These are phyloP conservation scores for Seira ritae DNA, from an alignment of 2,888 invertebrate genomes.

Conservation along the genomic window DNA sequence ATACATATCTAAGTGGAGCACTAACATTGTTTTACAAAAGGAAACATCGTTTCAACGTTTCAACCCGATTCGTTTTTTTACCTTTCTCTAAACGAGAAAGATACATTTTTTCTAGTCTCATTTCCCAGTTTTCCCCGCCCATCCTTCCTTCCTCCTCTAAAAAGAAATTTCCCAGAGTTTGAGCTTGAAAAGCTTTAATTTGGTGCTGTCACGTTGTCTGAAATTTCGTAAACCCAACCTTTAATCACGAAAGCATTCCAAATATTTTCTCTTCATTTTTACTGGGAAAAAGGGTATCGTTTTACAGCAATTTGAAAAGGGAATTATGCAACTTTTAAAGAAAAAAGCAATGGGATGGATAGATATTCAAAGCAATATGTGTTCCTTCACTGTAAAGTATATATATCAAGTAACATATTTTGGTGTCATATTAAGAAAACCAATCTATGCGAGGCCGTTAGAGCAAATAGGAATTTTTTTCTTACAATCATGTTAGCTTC, in stretches of 20 bases:
- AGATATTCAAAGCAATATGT: too few relatives aligned
- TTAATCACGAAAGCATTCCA: conserved; percentile 35
- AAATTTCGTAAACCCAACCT: conserved; percentile 11
- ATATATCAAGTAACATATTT: too few relatives aligned
- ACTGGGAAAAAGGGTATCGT: too few relatives aligned
- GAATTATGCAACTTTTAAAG: too few relatives aligned
- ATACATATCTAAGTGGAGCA: too few relatives aligned
- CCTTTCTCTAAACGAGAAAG: background rate
- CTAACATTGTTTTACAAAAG: background rate
- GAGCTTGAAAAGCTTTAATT: conserved; percentile 25
- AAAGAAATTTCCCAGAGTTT: conserved; percentile 4
- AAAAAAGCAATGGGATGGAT: too few relatives aligned
- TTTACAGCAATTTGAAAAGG: too few relatives aligned
- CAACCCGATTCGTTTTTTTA: conserved; percentile 22
- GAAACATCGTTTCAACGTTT: conserved; percentile 12
- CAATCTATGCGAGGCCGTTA: too few relatives aligned
- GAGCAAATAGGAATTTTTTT: too few relatives aligned
- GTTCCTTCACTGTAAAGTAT: too few relatives aligned
- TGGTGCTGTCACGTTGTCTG: conserved; percentile 24
- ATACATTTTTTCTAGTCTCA: conserved; percentile 7
- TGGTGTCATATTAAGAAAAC: too few relatives aligned
- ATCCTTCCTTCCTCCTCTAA: background rate
- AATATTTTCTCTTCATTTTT: conserved; percentile 8
- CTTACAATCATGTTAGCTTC: too few relatives aligned
- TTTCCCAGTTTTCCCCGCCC: conserved; percentile 18